Percentiles rank a stretch among this genome's conserved stretches.
Conservation (phyloP, 2,113 vertebrate genomes). For the Calyptommatus sinebrachiatus region DNA sequence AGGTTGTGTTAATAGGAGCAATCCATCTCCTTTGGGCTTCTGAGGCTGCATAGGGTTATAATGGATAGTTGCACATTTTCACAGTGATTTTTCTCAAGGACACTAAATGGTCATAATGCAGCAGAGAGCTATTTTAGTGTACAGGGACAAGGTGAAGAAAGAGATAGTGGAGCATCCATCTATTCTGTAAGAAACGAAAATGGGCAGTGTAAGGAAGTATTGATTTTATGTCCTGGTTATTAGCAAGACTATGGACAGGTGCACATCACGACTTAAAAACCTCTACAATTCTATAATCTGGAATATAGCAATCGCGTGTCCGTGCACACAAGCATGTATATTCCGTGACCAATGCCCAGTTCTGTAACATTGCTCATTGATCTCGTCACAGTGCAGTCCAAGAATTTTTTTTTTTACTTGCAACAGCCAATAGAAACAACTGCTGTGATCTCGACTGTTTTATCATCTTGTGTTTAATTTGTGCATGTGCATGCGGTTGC, state of each 20-base stretch:
- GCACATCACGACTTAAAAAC: too few species aligned
- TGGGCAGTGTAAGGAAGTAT: neutral
- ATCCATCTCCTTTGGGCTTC: slow-evolving; percentile 1
- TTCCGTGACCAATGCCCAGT: too few species aligned
- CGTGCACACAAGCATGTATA: too few species aligned
- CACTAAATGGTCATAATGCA: neutral
- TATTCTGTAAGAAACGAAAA: neutral
- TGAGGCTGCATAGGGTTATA: neutral
- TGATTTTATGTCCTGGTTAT: slow-evolving; percentile 6
- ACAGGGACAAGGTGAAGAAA: neutral
- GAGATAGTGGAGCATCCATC: neutral
- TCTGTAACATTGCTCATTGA: too few species aligned
- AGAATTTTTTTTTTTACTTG: too few species aligned
- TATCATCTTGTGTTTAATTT: too few species aligned
- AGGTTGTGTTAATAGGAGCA: neutral
- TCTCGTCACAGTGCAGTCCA: too few species aligned
- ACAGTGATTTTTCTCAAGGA: slow-evolving; percentile 2
- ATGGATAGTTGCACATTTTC: neutral
- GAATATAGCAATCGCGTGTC: too few species aligned
- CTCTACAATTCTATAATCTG: too few species aligned
- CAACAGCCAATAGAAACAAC: too few species aligned
- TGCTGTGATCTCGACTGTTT: too few species aligned
- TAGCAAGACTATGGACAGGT: neutral
- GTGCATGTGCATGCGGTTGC: too few species aligned
- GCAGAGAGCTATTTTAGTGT: neutral